phyloP scores from a whole-genome alignment of 2,113 vertebrate species.

The Thunnus thynnus region DNA sequence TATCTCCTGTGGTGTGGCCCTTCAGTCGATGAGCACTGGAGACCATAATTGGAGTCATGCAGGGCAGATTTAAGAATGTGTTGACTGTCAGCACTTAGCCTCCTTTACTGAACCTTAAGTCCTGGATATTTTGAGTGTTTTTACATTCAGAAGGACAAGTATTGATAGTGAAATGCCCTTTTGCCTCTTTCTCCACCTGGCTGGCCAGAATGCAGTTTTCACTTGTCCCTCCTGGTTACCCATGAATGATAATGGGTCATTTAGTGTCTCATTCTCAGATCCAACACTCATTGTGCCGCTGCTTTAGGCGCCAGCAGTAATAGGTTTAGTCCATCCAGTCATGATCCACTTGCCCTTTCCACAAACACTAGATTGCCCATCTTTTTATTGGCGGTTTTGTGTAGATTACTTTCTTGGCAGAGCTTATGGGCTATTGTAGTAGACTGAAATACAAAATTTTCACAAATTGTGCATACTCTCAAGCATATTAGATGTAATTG shows the following conservation, averaged over 20 bases:
- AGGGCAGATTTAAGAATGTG: constrained; percentile 33
- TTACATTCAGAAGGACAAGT: constrained; percentile 12
- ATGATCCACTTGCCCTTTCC: constrained; percentile 34
- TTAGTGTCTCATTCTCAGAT: constrained; percentile 46
- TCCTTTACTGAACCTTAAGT: background rate
- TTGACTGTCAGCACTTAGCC: constrained; percentile 37
- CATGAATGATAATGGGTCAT: constrained; percentile 64
- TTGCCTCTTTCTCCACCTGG: constrained; percentile 18
- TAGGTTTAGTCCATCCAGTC: constrained; percentile 38
- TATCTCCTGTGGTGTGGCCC: constrained; percentile 35
- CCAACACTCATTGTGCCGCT: constrained; percentile 6
- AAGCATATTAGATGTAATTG: too few species aligned
- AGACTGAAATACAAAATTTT: background rate
- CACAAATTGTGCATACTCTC: background rate
- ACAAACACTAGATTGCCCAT: background rate
- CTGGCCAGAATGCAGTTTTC: constrained; percentile 4
- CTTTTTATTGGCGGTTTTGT: constrained; percentile 8
- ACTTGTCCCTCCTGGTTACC: constrained; percentile 39
- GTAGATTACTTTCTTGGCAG: background rate
- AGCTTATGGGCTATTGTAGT: background rate
- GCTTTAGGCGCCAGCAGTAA: constrained; percentile 32
- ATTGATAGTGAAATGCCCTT: constrained; percentile 32
- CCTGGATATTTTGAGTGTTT: background rate
- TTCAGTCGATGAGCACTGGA: constrained; percentile 15
- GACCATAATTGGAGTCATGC: constrained; percentile 29